phyloP scores from a whole-genome alignment of 2,797 vertebrate genomes.

The Dendrocincla fuliginosa region DNA sequence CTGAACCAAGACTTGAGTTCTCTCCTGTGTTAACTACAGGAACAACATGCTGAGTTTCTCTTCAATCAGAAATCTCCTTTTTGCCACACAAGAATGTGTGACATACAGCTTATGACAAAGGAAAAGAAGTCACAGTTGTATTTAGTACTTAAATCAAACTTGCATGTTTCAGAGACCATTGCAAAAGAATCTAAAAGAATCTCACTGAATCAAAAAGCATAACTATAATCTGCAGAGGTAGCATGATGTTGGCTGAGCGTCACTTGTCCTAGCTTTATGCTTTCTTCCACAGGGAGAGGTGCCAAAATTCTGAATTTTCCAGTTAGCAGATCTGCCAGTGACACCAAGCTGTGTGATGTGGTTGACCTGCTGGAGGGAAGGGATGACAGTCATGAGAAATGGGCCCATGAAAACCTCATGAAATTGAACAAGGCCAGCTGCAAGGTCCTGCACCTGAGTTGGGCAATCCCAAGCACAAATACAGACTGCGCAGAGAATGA shows the following conservation, averaged over 20 bases:
- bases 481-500: neutral
- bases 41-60: constrained; percentile 14
- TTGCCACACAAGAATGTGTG: neutral
- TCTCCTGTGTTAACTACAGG: constrained; percentile 30
- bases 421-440: neutral
- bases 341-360: neutral
- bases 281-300: neutral
- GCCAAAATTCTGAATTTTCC: neutral
- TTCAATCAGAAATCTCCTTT: constrained; percentile 20
- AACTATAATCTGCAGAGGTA: neutral
- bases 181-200: constrained; percentile 21
- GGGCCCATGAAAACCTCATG: neutral
- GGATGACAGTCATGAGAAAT: neutral
- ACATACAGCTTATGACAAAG: neutral
- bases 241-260: neutral
- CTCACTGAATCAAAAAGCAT: neutral
- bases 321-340: neutral
- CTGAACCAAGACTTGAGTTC: constrained; percentile 3
- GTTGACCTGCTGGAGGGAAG: neutral
- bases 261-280: neutral
- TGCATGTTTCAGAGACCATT: neutral
- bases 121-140: neutral
- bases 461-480: neutral
- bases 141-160: constrained; percentile 16
- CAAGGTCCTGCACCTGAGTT: neutral